Base-by-base conservation (phyloP, 2,113 vertebrate genomes). In the Calonectris borealis region DNA sequence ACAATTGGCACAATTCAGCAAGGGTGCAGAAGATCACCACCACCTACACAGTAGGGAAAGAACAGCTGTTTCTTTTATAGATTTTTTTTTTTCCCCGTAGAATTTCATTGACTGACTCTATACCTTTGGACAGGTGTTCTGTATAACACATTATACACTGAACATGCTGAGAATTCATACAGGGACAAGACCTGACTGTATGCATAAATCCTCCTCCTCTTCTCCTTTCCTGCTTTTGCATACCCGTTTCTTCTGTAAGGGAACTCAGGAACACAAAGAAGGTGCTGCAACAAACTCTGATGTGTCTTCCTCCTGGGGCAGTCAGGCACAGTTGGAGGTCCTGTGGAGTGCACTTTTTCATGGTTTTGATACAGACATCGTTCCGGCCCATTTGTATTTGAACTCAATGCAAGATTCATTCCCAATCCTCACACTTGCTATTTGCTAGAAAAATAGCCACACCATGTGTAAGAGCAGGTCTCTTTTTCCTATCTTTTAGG, bases 401-500 rank as follows among this genome's bases (percentile, higher is more conserved):
- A 13, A 68, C 48, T 42, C 29, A 44, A 22, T 32, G 32, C 16
- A 65, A 57, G 42, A 85, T 68, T 58, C 4, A 38, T 71, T 93
- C 61, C 19, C 5, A 73, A 5, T 54, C 40, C 14, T 78, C 36
- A 58, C 2, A 40, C 16, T 52, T 92, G 9, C 3, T 60, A 25
- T 57, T 65, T 71, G 27, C 13, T 77, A 34, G 54, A 73, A 75
- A 61, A 48, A 60, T 36, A 83, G 10, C n/a, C 13, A 38, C 13
- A 12, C 3, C 11, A 12, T 2, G 18, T 1, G 2, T 44, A 38
- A 40, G 7, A 34, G 11, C 15, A 52, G 4, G 16, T 61, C 52
- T 21, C 22, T 40, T 19, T 87, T 78, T 54, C 13, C 17, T 55
- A 5, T 65, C 6, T 54, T 85, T 58, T 36, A 65, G 31, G 26